Conservation (phyloP, 1,140 invertebrate species). For the Drosophila kanapiae region DNA sequence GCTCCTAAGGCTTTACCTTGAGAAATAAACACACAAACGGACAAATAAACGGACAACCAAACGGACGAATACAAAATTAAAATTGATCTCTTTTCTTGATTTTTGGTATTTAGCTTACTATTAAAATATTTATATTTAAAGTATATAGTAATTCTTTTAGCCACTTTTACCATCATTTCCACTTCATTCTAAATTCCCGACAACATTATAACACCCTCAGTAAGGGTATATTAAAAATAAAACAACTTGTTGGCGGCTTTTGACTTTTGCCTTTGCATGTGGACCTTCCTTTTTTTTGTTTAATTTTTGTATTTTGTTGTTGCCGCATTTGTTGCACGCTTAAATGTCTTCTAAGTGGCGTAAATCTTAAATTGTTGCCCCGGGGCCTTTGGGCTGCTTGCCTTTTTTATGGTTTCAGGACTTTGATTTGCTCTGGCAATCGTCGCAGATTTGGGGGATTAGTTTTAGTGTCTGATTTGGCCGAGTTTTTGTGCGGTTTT, state of each 20-base stretch:
- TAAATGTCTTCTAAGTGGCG: conserved; percentile 76
- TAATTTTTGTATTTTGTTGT: conserved; percentile 32
- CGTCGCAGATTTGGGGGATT: conserved; percentile 62
- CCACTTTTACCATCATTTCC: no score
- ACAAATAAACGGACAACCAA: neutral
- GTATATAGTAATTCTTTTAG: no score
- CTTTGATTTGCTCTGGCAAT: conserved; percentile 61
- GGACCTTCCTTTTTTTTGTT: conserved; percentile 19
- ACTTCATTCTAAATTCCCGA: neutral
- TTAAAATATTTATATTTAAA: no score
- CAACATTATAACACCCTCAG: neutral
- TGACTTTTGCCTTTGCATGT: conserved; percentile 49
- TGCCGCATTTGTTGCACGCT: conserved; percentile 67
- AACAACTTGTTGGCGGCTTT: conserved; percentile 49
- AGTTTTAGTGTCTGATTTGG: conserved; percentile 59
- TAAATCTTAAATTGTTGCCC: conserved; percentile 77
- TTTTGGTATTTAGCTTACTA: no score
- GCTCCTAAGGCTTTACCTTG: no score
- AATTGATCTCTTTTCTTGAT: no score
- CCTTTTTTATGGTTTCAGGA: conserved; percentile 53
- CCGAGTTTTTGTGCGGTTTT: conserved; percentile 14
- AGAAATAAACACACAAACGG: no score
- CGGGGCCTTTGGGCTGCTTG: conserved; percentile 40
- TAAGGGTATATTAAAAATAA: neutral
- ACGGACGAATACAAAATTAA: conserved; percentile 4